phyloP scores from a whole-genome alignment of 1,140 invertebrate species.

The Brachionus koreanus region DNA sequence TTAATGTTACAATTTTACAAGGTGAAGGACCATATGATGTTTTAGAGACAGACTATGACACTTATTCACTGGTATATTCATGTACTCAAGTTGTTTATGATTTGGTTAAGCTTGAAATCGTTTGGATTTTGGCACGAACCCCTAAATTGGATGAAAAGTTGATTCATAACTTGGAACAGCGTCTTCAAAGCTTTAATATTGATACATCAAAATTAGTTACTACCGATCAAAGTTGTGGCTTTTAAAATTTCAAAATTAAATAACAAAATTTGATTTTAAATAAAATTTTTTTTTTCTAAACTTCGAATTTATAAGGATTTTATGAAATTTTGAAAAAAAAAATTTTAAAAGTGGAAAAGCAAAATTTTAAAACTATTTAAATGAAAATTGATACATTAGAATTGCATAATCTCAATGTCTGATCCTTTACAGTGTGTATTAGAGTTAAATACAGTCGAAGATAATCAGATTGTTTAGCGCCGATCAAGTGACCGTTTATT shows the following conservation, averaged over 20 bases:
- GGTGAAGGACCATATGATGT: constrained; percentile 13
- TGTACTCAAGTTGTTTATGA: constrained; percentile 18
- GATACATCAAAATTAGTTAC: not conserved
- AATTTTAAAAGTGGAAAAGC: no score
- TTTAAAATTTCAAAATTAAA: not conserved
- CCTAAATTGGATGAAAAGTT: not conserved
- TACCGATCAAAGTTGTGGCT: constrained; percentile 4
- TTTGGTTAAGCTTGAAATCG: constrained; percentile 22
- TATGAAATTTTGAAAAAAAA: no score
- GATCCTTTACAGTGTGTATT: no score
- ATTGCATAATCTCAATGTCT: no score
- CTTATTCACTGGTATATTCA: constrained; percentile 6
- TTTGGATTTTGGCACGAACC: constrained; percentile 21
- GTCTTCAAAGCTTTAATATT: not conserved
- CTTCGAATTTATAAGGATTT: no score
- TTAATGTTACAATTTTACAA: not conserved
- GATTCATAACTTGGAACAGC: not conserved
- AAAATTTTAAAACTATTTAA: no score
- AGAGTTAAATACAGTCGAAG: no score
- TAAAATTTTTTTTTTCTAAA: no score
- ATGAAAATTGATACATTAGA: no score
- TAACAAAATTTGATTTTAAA: no score
- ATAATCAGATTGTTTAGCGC: no score
- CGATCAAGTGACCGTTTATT: no score
- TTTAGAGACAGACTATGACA: not conserved